Percentiles rank a stretch among this genome's conserved stretches.
Evolutionary conservation across 2,113 vertebrate genomes (phyloP).

Genomic region (Beaufortia kweichowensis): DNA sequence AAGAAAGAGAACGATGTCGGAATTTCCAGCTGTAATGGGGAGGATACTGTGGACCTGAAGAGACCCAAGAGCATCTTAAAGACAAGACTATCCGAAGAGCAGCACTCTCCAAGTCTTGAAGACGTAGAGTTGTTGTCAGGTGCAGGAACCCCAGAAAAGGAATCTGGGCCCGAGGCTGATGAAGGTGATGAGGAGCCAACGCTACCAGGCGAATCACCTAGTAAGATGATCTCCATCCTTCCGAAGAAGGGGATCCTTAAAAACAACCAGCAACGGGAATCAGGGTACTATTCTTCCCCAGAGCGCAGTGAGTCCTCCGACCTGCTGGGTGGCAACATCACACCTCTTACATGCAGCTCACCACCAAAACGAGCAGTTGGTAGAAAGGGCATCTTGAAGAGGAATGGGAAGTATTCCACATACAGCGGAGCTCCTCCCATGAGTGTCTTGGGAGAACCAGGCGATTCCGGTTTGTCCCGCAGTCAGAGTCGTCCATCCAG

Average conservation of each 20-base stretch:
- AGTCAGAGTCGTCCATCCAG: constrained; percentile 95
- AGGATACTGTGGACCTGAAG: constrained; percentile 84
- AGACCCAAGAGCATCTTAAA: constrained; percentile 96
- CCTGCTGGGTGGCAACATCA: constrained; percentile 79
- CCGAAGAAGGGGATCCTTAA: constrained; percentile 98
- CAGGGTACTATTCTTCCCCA: constrained; percentile 97
- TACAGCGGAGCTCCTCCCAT: constrained; percentile 69
- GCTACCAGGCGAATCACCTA: constrained; percentile 68
- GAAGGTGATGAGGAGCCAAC: constrained; percentile 71
- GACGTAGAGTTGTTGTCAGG: constrained; percentile 73
- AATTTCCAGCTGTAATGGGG: constrained; percentile 66
- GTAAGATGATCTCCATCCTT: constrained; percentile 79
- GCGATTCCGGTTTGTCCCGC: constrained; percentile 83
- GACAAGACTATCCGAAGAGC: constrained; percentile 83
- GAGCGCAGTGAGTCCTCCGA: constrained; percentile 95
- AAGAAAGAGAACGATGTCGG: constrained; percentile 91
- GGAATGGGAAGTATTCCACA: constrained; percentile 90
- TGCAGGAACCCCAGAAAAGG: constrained; percentile 78
- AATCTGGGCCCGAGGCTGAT: constrained; percentile 76
- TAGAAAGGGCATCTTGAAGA: constrained; percentile 94
- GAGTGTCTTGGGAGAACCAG: constrained; percentile 72
- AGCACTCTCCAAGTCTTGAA: constrained; percentile 81
- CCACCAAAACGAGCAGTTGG: constrained; percentile 70
- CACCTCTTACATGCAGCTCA: constrained; percentile 68
- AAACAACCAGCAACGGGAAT: constrained; percentile 92